Base-by-base conservation (phyloP, 2,888 invertebrate genomes). In the Cheilosia impressa region DNA sequence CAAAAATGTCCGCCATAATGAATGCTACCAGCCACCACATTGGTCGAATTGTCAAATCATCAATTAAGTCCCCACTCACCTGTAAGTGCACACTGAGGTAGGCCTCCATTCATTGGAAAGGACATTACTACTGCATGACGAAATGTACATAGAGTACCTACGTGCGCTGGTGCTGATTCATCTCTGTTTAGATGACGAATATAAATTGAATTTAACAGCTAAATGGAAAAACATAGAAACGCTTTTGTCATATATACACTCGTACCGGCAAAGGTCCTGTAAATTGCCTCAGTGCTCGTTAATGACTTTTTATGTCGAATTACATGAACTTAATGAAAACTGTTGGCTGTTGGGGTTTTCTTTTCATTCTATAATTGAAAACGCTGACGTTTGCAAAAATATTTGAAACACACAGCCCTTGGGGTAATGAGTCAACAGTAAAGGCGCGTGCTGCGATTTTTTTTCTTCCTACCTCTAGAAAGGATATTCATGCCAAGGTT, bases 31-130 rank as follows among this genome's bases (percentile, higher is more conserved):
- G 31, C 13, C 9, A 50, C 57, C 55, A 34, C 41, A 55, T 81
- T 68, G 72, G 83, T 57, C 52, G 63, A 79, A 63, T 79, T 75
- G 65, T 58, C 73, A 75, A 84, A 52, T 79, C 65, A 78, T 69
- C 63, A 65, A 75, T 75, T 73, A 38, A 75, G 65, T 53, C 19
- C 55, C 24, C 69, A 79, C 53, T 79, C 83, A 78, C 73, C 73
- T 73, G 75, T 78, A 63, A 77, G 60, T 58, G 58, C 53, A 13
- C 34, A 34, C 19, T 31, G 55, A 31, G 52, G 24, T 19, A 27
- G 31, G 53, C 15, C 13, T 4, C 10, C 15, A 41, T 22, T 7
- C 22, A 19, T 15, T 31, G 19, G 17, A 65, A 65, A 31, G 47
- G 55, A 55, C 34, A 75, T 45, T 17, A 17, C 6, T 38, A 27